These are phyloP conservation scores for Apteryx owenii DNA, from an alignment of 2,113 vertebrate genomes.

Conservation along the genomic window DNA sequence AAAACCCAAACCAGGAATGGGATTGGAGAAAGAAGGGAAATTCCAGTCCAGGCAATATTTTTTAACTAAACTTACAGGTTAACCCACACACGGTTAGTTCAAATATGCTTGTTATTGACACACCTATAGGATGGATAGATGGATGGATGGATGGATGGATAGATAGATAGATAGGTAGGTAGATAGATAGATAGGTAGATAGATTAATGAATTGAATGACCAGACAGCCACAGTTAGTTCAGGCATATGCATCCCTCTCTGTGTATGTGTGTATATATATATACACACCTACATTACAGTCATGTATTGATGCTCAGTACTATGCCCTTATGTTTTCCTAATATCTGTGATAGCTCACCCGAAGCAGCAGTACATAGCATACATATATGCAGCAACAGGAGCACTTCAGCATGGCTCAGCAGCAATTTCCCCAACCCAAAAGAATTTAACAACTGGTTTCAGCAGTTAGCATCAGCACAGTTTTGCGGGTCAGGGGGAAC, in stretches of 20 bases:
- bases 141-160: not conserved
- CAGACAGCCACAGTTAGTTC: not conserved
- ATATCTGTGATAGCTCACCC: not conserved
- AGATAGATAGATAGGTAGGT: not conserved
- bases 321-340: not conserved
- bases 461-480: not conserved
- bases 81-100: accelerated
- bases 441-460: not conserved
- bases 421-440: not conserved
- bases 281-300: not conserved
- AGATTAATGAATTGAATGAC: not conserved
- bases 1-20: not conserved
- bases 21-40: not conserved
- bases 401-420: not conserved
- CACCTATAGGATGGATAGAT: too few relatives aligned
- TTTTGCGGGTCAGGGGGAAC: accelerated
- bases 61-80: not conserved
- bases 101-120: not conserved
- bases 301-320: not conserved
- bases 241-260: accelerated
- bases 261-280: accelerated
- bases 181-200: not conserved
- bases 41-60: not conserved
- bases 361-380: not conserved
- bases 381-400: not conserved